A percentile compares a stretch with the other conserved stretches of the same genome.
Evolutionary conservation across 1,140 invertebrate genomes (phyloP).

Genomic region (Portunus trituberculatus): DNA sequence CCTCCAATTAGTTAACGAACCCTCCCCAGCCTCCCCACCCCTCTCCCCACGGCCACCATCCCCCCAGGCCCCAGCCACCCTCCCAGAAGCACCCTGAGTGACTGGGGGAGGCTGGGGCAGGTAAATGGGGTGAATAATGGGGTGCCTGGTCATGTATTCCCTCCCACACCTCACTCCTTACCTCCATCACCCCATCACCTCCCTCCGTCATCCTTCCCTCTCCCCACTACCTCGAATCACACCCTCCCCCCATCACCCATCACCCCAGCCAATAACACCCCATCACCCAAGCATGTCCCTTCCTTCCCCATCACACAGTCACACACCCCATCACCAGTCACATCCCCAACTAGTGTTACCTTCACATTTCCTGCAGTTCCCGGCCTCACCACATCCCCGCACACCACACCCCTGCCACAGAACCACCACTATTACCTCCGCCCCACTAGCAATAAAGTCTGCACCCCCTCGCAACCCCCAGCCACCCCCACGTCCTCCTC

Average conservation of each 20-base stretch:
- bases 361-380: constrained; percentile 68
- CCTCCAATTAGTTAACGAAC: constrained; percentile 70
- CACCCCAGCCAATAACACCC: no score
- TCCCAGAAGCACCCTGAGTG: background rate
- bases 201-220: constrained; percentile 46
- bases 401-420: no score
- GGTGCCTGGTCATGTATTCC: background rate
- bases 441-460: constrained; percentile 61
- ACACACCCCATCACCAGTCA: background rate
- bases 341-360: constrained; percentile 70
- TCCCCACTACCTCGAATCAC: background rate
- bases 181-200: background rate
- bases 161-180: background rate
- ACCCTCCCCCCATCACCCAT: no score
- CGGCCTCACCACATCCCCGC: constrained; percentile 34
- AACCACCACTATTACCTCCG: constrained; percentile 64
- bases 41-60: constrained; percentile 4
- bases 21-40: constrained; percentile 58
- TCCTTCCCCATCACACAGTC: background rate
- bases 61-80: background rate
- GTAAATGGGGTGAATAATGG: background rate
- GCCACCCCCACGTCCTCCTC: background rate
- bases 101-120: constrained; percentile 44
- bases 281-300: background rate
- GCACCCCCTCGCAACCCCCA: background rate